Base-by-base conservation (phyloP, 2,797 vertebrate species). In the Micromesistius poutassou region DNA sequence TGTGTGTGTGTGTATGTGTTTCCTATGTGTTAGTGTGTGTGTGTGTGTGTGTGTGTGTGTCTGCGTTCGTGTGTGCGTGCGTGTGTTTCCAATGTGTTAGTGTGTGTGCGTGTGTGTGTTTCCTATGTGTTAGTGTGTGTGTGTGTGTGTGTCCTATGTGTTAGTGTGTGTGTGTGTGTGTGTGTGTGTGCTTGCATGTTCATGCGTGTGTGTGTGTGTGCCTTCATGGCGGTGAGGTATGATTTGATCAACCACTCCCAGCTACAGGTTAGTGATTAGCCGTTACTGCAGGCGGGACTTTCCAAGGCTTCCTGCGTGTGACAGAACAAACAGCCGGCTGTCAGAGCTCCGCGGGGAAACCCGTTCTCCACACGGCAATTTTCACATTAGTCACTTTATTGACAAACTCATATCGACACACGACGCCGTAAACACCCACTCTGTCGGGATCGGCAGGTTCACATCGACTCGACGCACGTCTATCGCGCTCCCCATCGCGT, bases 351-450 rank as follows among this genome's bases (percentile, higher is more conserved):
- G 40, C 73, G 78, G 30, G 30, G 33, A 70, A 31, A 19, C 66
- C 13, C 7, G 19, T 19, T 30, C 13, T 33, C 30, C 30, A 0
- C 30, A 31, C n/a, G n/a, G 30, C 5, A 33, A 4, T 0, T 33
- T 33, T 71, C 70, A 31, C 68, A 30, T 14, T 1, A n/a, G 6
- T 33, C 70, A 33, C 70, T 14, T 30, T 16, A 30, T 33, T 71
- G 30, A 30, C 16, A 14, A 40, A 10, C 16, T 28, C 6, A 6
- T 28, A 38, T 12, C 72, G 10, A 73, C 73, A 19, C 25, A 19
- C 25, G 22, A 38, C 19, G 4, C 35, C 10, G 36, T 81, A 77
- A 81, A 19, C 66, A 77, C 76, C 76, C 77, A 50, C 86, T 87
- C 83, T 30, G 80, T 50, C 46, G 84, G 78, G 78, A 28, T 68